Conservation (phyloP, 2,888 invertebrate species). For the Trypoxylon attenuatum region DNA sequence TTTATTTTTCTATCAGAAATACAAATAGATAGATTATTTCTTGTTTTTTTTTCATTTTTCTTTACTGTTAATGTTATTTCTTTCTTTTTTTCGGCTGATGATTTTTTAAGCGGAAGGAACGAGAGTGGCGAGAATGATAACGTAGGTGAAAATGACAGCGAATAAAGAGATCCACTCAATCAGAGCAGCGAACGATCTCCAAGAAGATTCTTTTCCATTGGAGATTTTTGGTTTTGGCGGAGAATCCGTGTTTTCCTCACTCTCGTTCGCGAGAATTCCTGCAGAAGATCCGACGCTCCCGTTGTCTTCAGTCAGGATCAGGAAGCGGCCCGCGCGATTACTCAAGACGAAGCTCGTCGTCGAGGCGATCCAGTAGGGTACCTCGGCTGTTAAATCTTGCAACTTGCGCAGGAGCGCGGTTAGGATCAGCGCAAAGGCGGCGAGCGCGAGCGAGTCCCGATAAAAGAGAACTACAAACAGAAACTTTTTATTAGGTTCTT, state of each 20-base stretch:
- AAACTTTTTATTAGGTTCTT: constrained; percentile 3
- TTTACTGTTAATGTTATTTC: no score
- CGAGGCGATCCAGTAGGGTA: constrained; percentile 62
- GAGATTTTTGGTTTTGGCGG: not conserved
- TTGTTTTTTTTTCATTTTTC: no score
- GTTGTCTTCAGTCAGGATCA: constrained; percentile 50
- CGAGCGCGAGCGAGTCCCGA: constrained; percentile 62
- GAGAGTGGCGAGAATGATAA: constrained; percentile 54
- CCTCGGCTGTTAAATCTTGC: constrained; percentile 49
- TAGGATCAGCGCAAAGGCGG: constrained; percentile 62
- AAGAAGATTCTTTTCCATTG: constrained; percentile 55
- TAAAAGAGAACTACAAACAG: constrained; percentile 66
- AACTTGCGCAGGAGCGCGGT: constrained; percentile 67
- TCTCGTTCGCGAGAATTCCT: constrained; percentile 32
- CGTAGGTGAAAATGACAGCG: constrained; percentile 53
- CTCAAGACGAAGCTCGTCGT: constrained; percentile 54
- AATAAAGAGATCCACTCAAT: constrained; percentile 65
- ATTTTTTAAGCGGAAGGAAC: constrained; percentile 15
- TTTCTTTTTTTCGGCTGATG: no score
- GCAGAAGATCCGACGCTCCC: constrained; percentile 26
- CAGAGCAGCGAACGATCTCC: constrained; percentile 63
- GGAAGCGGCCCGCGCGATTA: constrained; percentile 56
- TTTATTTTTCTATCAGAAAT: no score
- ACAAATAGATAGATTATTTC: no score
- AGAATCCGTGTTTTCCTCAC: constrained; percentile 45